A percentile compares a stretch with the other conserved stretches of the same genome.
Conservation (phyloP, 2,797 vertebrate genomes). For the Huso huso region DNA sequence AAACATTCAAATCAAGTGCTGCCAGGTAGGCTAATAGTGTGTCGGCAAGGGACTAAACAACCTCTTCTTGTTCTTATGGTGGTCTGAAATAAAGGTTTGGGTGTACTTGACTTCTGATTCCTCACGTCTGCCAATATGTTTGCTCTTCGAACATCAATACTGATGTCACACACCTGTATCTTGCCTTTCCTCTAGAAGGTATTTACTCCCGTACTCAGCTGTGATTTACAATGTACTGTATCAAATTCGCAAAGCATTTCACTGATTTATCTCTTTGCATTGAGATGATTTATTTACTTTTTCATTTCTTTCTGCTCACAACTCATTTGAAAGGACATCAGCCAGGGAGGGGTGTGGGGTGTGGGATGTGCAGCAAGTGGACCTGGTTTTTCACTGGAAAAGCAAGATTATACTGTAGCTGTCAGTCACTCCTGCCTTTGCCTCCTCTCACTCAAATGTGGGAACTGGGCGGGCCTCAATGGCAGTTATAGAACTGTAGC, state of each 20-base stretch:
- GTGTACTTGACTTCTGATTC: too few species aligned
- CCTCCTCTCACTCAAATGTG: slow-evolving; percentile 50
- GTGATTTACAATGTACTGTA: slow-evolving; percentile 32
- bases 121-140: too few species aligned
- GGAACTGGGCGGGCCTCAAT: slow-evolving; percentile 54
- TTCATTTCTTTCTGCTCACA: slow-evolving; percentile 51
- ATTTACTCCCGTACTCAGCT: too few species aligned
- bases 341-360: slow-evolving; percentile 33
- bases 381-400: slow-evolving; percentile 47
- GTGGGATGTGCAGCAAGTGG: too few species aligned
- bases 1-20: too few species aligned
- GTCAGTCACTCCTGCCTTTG: slow-evolving; percentile 54
- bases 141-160: too few species aligned
- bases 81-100: too few species aligned
- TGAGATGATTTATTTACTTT: slow-evolving; percentile 53
- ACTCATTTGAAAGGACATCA: slow-evolving; percentile 51
- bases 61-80: too few species aligned
- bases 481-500: slow-evolving; percentile 53
- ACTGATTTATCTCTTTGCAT: slow-evolving; percentile 50
- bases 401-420: slow-evolving; percentile 45
- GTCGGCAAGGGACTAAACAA: too few species aligned
- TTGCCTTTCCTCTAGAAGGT: too few species aligned
- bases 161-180: too few species aligned
- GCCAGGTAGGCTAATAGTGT: too few species aligned
- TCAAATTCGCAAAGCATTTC: slow-evolving; percentile 32